Percentiles rank a stretch among this genome's conserved stretches.
These are phyloP conservation scores for Vicugna pacos DNA, from an alignment of 2,113 vertebrate genomes.

Conservation along the genomic window DNA sequence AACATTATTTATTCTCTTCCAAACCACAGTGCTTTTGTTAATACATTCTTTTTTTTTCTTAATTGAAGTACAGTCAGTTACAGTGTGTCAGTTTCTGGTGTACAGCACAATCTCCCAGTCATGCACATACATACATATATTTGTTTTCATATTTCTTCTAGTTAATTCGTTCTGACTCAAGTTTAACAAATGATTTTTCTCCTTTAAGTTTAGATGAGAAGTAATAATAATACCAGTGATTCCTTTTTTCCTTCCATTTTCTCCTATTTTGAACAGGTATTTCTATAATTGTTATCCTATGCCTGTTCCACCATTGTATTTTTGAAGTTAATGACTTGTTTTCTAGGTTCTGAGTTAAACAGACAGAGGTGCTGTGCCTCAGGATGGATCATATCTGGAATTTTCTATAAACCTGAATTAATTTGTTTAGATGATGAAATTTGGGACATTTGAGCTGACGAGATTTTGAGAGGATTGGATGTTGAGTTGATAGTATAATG, in stretches of 20 bases:
- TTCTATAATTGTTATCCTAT: not conserved
- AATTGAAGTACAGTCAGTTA: too few species aligned
- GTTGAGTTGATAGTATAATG: not conserved
- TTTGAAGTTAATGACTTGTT: not conserved
- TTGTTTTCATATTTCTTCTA: too few species aligned
- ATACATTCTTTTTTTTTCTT: not conserved
- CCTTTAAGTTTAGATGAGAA: not conserved
- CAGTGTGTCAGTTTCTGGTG: too few species aligned
- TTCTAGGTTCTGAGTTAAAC: not conserved
- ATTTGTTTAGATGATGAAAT: not conserved
- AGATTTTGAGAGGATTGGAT: not conserved
- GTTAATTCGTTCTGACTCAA: not conserved
- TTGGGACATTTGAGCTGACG: not conserved
- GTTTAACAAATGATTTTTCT: not conserved
- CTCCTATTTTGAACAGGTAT: not conserved
- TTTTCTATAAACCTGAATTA: not conserved
- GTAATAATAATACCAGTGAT: not conserved
- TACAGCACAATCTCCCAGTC: too few species aligned
- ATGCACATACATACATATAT: too few species aligned
- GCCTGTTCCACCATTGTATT: not conserved
- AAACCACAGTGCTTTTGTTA: not conserved
- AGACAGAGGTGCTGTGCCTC: not conserved
- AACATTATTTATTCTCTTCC: not conserved
- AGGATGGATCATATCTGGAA: not conserved
- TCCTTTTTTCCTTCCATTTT: too few species aligned